Evolutionary conservation across 1,140 invertebrate genomes (phyloP).

Genomic region (Drosophila lowei): DNA sequence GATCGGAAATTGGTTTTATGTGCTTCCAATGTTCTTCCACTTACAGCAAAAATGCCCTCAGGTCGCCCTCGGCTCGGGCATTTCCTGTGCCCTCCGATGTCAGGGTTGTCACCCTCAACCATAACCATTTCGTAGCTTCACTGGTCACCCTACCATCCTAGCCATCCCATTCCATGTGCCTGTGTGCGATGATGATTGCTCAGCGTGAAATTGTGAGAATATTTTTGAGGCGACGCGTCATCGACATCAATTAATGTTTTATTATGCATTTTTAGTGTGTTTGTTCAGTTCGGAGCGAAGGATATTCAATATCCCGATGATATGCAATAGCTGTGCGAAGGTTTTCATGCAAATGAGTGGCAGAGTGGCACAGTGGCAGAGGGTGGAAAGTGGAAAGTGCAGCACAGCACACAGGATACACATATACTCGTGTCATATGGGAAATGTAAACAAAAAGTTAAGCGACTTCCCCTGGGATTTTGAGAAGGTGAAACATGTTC

Average conservation of each 20-base stretch:
- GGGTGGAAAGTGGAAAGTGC: too few species aligned
- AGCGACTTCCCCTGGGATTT: too few species aligned
- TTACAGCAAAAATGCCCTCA: too few species aligned
- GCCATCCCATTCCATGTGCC: neutral
- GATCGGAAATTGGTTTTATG: conserved; percentile 78
- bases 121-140: conserved; percentile 65
- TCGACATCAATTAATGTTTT: conserved; percentile 68
- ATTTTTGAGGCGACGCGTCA: conserved; percentile 36
- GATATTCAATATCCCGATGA: conserved; percentile 66
- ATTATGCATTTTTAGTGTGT: conserved; percentile 45
- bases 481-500: too few species aligned
- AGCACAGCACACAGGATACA: too few species aligned
- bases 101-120: neutral
- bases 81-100: conserved; percentile 46
- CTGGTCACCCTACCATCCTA: conserved; percentile 56
- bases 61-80: conserved; percentile 14
- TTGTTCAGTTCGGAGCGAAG: conserved; percentile 22
- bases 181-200: conserved; percentile 59
- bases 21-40: conserved; percentile 39
- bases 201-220: conserved; percentile 79
- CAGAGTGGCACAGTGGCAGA: neutral
- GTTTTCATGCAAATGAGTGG: conserved; percentile 63
- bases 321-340: conserved; percentile 75
- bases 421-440: neutral
- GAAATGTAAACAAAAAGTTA: neutral